phyloP scores from a whole-genome alignment of 30 jellyfish, hydroid and myxozoan genomes.

The Turritopsis rubra region DNA sequence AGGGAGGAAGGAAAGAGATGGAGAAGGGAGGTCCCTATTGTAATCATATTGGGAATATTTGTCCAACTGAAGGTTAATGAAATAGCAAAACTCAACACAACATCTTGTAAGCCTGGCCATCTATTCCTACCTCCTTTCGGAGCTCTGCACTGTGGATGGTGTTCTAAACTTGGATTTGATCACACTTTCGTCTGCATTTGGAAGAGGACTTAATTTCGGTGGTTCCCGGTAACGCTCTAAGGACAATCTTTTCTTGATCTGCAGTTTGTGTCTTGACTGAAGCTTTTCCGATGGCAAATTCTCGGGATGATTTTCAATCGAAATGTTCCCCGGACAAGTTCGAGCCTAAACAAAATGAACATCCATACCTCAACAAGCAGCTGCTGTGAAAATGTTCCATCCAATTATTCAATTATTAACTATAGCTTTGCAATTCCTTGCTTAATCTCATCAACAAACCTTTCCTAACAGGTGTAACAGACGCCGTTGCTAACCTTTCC shows the following conservation, averaged over 20 bases:
- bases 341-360: background rate
- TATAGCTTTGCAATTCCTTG: no score
- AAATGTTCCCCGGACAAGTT: background rate
- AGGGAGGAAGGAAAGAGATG: background rate
- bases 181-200: conserved; percentile 1
- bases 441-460: no score
- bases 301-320: background rate
- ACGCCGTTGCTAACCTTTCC: no score
- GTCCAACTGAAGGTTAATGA: background rate
- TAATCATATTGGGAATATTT: background rate
- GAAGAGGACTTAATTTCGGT: conserved; percentile 12
- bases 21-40: no score
- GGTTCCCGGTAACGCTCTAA: conserved; percentile 35
- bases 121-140: background rate
- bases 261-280: conserved; percentile 15
- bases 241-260: conserved; percentile 28
- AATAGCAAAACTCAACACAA: background rate
- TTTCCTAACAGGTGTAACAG: no score
- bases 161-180: background rate
- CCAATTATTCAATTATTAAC: no score
- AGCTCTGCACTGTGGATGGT: background rate
- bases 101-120: background rate
- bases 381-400: no score
- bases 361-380: background rate
- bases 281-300: conserved; percentile 31